These are phyloP conservation scores for Pristionchus pacificus DNA, from an alignment of 1,140 invertebrate species.

Conservation along the genomic window DNA sequence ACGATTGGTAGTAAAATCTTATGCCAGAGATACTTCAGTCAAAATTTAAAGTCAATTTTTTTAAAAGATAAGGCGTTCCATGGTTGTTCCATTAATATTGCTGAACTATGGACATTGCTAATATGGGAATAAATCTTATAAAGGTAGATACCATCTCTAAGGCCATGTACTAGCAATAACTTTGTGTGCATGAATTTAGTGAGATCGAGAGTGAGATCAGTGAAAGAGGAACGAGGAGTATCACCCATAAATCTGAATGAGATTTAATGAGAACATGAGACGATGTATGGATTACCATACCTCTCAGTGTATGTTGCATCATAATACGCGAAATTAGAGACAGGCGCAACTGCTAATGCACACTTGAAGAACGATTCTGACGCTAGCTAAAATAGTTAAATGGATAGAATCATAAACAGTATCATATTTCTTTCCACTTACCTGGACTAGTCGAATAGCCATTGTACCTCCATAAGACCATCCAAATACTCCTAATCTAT, in stretches of 20 bases:
- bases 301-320: constrained; percentile 56
- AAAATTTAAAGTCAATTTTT: not conserved
- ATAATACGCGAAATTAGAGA: constrained; percentile 53
- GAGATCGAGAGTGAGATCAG: constrained; percentile 29
- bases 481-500: constrained; percentile 49
- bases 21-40: too few species aligned
- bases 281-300: constrained; percentile 29
- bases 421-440: too few species aligned
- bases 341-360: constrained; percentile 51
- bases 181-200: constrained; percentile 40
- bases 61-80: not conserved
- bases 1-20: too few species aligned
- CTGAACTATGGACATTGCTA: too few species aligned
- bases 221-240: not conserved
- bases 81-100: too few species aligned
- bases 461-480: constrained; percentile 57
- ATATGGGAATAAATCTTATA: too few species aligned
- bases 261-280: not conserved
- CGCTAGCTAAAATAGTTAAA: constrained; percentile 31
- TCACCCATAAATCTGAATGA: not conserved
- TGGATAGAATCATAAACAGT: not conserved
- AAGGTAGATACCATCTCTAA: constrained; percentile 41
- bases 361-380: constrained; percentile 45
- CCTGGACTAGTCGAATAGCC: constrained; percentile 35
- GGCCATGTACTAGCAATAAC: constrained; percentile 47